phyloP scores from a whole-genome alignment of 2,888 invertebrate species.

The Scaptomyza tumidula region DNA sequence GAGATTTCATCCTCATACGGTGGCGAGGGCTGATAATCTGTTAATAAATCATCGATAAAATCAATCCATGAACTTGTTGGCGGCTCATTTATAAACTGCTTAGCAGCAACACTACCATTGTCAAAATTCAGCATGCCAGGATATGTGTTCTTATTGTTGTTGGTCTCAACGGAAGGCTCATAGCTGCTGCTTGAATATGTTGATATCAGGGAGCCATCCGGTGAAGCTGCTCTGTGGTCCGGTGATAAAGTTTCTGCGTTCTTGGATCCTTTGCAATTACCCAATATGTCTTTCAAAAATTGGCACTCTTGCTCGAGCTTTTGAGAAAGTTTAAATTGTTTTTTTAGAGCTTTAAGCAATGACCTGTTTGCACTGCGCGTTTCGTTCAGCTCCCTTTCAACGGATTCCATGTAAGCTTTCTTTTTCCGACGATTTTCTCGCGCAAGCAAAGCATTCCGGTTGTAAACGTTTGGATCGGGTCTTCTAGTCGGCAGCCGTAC shows the following conservation, averaged over 20 bases:
- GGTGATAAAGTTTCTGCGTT: slow-evolving; percentile 5
- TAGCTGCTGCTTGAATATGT: slow-evolving; percentile 48
- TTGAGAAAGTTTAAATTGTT: slow-evolving; percentile 85
- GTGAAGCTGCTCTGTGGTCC: slow-evolving; percentile 32
- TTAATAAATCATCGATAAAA: slow-evolving; percentile 73
- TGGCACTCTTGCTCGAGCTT: slow-evolving; percentile 86
- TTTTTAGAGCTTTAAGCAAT: slow-evolving; percentile 85
- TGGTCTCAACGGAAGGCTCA: slow-evolving; percentile 35
- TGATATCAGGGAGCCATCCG: slow-evolving; percentile 51
- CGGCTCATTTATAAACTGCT: slow-evolving; percentile 44
- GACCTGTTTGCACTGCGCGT: slow-evolving; percentile 85
- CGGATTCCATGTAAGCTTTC: slow-evolving; percentile 86
- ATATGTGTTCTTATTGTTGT: slow-evolving; percentile 6
- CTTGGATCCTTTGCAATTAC: slow-evolving; percentile 85
- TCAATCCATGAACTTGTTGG: slow-evolving; percentile 56
- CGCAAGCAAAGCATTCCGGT: slow-evolving; percentile 87
- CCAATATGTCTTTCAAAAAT: slow-evolving; percentile 86
- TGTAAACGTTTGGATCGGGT: slow-evolving; percentile 83
- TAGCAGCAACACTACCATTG: slow-evolving; percentile 61
- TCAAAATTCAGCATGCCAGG: slow-evolving; percentile 46
- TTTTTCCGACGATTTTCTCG: slow-evolving; percentile 87
- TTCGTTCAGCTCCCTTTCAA: slow-evolving; percentile 85
- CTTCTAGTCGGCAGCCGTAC: slow-evolving; percentile 79
- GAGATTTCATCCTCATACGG: slow-evolving; percentile 50
- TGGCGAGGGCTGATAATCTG: slow-evolving; percentile 67